These are phyloP conservation scores for Yoshiicerus persimilis DNA, from an alignment of 1,140 invertebrate genomes.

Conservation along the genomic window DNA sequence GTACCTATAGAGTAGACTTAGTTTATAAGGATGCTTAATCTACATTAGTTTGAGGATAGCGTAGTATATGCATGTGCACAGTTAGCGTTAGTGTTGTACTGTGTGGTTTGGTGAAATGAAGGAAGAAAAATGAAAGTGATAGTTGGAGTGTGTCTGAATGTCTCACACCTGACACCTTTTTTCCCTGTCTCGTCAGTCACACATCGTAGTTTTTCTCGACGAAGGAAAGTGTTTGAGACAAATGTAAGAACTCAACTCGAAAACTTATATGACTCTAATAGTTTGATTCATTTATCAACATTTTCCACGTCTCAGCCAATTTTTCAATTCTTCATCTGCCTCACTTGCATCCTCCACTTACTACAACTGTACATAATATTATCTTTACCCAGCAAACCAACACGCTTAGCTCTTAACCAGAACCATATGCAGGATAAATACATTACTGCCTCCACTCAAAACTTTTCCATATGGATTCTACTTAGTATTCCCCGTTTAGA, in stretches of 20 bases:
- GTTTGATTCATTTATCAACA: constrained; percentile 46
- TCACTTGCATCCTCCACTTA: background rate
- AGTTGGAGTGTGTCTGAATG: constrained; percentile 40
- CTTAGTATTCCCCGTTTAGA: too few species aligned
- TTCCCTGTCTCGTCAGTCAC: constrained; percentile 26
- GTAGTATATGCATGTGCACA: background rate
- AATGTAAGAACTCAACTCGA: constrained; percentile 23
- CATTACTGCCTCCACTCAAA: background rate
- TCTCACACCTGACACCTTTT: constrained; percentile 42
- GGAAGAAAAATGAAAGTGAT: constrained; percentile 41
- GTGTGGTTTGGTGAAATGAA: constrained; percentile 9
- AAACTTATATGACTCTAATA: constrained; percentile 39
- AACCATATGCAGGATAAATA: background rate
- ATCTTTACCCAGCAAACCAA: background rate
- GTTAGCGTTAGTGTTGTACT: background rate
- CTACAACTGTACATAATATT: background rate
- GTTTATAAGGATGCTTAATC: background rate
- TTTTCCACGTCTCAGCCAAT: constrained; percentile 44
- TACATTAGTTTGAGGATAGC: background rate
- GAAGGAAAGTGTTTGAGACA: constrained; percentile 33
- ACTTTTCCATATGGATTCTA: background rate
- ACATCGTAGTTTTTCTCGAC: constrained; percentile 19
- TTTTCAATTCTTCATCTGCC: constrained; percentile 43
- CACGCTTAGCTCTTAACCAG: background rate
- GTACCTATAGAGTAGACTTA: too few species aligned